Conservation (phyloP, 2,888 invertebrate species). For the Drosophila fulvimacula region DNA sequence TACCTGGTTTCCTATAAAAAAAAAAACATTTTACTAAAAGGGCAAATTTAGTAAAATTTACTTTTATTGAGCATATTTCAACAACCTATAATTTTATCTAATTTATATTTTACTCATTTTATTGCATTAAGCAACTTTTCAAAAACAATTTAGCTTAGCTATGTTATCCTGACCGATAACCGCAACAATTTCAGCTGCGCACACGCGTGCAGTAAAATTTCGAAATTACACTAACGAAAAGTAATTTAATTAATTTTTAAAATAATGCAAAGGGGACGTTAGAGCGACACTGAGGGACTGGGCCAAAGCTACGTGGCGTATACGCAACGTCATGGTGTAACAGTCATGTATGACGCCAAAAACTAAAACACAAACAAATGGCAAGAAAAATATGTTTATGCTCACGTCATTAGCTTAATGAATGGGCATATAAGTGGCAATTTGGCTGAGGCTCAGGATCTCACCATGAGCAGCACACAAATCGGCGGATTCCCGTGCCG, state of each 20-base stretch:
- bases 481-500: constrained; percentile 48
- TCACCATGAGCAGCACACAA: constrained; percentile 7
- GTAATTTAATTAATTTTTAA: constrained; percentile 48
- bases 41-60: background rate
- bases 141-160: background rate
- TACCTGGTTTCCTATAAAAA: no score
- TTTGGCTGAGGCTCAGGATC: no score
- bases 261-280: constrained; percentile 15
- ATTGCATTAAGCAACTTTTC: constrained; percentile 1
- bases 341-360: constrained; percentile 15
- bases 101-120: background rate
- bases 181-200: constrained; percentile 2
- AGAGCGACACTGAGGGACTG: background rate
- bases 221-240: constrained; percentile 8
- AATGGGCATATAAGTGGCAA: constrained; percentile 10
- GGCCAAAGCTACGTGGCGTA: constrained; percentile 16
- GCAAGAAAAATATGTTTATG: constrained; percentile 43
- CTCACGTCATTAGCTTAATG: constrained; percentile 51
- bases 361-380: constrained; percentile 25
- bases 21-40: no score
- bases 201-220: background rate
- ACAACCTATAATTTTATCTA: no score
- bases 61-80: background rate
- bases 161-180: constrained; percentile 1
- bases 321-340: constrained; percentile 37